Conservation (phyloP, 2,797 vertebrate species). For the Girardinus metallicus region DNA sequence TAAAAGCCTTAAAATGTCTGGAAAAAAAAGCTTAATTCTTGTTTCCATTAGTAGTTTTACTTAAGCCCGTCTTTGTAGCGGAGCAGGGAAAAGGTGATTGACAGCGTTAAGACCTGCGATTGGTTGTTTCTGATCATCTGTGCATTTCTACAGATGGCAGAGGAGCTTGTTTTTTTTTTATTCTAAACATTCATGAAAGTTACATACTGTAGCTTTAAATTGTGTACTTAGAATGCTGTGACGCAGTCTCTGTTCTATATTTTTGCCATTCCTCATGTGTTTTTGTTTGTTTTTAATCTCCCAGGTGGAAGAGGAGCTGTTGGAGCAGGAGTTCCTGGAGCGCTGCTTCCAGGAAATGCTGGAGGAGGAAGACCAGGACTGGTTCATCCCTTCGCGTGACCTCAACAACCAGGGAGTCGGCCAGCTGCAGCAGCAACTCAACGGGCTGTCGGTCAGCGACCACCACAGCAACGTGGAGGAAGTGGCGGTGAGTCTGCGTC, state of each 20-base stretch:
- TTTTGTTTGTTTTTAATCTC: background rate
- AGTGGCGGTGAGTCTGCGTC: slow-evolving; percentile 86
- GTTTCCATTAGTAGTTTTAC: too few species aligned
- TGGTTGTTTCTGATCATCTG: too few species aligned
- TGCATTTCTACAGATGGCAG: too few species aligned
- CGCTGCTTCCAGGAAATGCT: slow-evolving; percentile 99
- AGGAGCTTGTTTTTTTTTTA: too few species aligned
- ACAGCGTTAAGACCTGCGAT: too few species aligned
- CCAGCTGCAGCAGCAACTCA: slow-evolving; percentile 95
- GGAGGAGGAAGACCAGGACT: slow-evolving; percentile 97
- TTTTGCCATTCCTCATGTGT: background rate
- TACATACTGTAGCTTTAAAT: too few species aligned
- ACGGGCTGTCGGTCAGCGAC: slow-evolving; percentile 86
- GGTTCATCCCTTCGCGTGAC: slow-evolving; percentile 96
- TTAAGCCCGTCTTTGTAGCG: too few species aligned
- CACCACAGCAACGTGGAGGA: slow-evolving; percentile 86
- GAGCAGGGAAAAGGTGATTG: too few species aligned
- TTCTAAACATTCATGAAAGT: too few species aligned
- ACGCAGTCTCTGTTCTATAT: background rate
- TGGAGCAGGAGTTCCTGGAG: slow-evolving; percentile 96
- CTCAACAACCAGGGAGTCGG: slow-evolving; percentile 91
- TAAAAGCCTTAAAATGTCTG: too few species aligned
- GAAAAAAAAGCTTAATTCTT: too few species aligned
- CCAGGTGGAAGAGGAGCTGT: slow-evolving; percentile 95
- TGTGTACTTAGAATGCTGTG: background rate